Conservation (phyloP, 1,140 invertebrate species). For the Drosophila truncata region DNA sequence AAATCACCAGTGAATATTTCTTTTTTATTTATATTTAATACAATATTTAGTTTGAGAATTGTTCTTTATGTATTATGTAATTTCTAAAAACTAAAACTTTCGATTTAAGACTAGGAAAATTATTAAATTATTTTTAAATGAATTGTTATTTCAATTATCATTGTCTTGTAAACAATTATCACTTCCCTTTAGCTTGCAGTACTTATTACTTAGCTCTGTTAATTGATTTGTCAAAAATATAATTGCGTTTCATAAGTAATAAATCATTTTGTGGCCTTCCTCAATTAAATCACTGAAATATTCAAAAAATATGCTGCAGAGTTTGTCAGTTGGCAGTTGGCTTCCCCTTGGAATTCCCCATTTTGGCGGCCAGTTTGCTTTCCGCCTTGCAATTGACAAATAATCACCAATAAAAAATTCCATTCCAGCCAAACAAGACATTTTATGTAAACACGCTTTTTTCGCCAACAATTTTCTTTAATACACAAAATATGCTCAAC, state of each 20-base stretch:
- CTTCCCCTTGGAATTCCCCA: constrained; percentile 15
- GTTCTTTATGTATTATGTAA: neutral
- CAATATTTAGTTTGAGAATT: neutral
- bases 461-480: constrained; percentile 30
- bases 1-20: no score
- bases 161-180: constrained; percentile 2
- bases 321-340: neutral
- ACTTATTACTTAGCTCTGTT: neutral
- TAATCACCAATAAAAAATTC: constrained; percentile 39
- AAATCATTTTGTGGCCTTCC: constrained; percentile 6
- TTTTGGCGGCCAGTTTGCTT: constrained; percentile 35
- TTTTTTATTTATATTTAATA: no score
- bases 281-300: constrained; percentile 8
- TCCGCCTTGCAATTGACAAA: constrained; percentile 53
- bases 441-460: constrained; percentile 42
- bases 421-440: constrained; percentile 34
- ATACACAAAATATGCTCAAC: constrained; percentile 28
- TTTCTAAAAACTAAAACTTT: neutral
- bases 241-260: constrained; percentile 6
- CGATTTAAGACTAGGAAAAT: no score
- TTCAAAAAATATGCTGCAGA: neutral
- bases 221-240: constrained; percentile 8
- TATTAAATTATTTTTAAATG: neutral
- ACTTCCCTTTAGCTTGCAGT: neutral
- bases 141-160: neutral